A percentile compares a stretch with the other conserved stretches of the same genome.
Evolutionary conservation across 1,140 invertebrate genomes (phyloP).

Genomic region (Drosophila miranda): DNA sequence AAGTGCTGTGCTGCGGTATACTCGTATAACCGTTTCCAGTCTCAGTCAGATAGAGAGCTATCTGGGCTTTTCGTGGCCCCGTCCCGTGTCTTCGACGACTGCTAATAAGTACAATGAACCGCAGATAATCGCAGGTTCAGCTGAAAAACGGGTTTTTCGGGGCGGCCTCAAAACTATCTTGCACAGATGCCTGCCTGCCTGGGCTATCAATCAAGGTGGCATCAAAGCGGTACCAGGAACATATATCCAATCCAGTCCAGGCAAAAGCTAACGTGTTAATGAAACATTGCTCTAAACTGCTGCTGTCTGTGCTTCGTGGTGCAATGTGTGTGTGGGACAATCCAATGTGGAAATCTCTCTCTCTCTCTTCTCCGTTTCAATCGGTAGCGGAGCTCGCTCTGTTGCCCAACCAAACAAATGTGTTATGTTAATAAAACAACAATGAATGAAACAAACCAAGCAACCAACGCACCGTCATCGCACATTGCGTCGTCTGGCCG

Average conservation of each 20-base stretch:
- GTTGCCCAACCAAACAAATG: constrained; percentile 41
- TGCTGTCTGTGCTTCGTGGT: constrained; percentile 10
- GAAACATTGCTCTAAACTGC: constrained; percentile 19
- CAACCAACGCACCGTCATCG: constrained; percentile 56
- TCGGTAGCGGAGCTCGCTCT: constrained; percentile 2
- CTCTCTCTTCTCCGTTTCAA: no score
- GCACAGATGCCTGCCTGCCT: constrained; percentile 3
- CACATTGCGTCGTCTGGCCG: constrained; percentile 44
- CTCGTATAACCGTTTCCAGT: neutral
- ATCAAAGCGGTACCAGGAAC: constrained; percentile 41
- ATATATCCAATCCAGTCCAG: neutral
- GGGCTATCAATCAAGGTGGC: constrained; percentile 63
- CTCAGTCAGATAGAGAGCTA: constrained; percentile 17
- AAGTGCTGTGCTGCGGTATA: constrained; percentile 3
- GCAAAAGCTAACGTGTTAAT: constrained; percentile 17
- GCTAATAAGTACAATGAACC: constrained; percentile 74
- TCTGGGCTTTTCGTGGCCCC: constrained; percentile 32
- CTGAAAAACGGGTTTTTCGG: constrained; percentile 64
- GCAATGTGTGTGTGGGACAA: constrained; percentile 28
- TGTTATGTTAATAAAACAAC: constrained; percentile 53
- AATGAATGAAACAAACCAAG: constrained; percentile 38
- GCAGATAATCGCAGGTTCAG: constrained; percentile 65
- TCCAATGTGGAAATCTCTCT: constrained; percentile 30
- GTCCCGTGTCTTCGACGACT: constrained; percentile 14
- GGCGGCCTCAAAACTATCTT: constrained; percentile 41